phyloP scores from a whole-genome alignment of 2,113 vertebrate species.

The Leptosomus discolor region DNA sequence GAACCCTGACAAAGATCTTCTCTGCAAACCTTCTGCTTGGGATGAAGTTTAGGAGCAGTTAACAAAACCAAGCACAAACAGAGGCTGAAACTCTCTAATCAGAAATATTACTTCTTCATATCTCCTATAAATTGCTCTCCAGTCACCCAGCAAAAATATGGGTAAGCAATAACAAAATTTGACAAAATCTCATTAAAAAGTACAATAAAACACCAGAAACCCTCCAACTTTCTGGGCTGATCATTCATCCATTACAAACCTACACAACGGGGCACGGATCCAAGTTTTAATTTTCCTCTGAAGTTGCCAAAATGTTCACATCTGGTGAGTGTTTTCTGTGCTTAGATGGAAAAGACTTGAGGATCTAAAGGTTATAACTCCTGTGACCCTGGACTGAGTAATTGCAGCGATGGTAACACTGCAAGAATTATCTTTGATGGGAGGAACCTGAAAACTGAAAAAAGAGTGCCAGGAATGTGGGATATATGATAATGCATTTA shows the following conservation, averaged over 20 bases:
- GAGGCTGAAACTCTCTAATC: not conserved
- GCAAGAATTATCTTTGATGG: not conserved
- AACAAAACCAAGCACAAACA: not conserved
- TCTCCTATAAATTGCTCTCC: not conserved
- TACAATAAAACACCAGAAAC: not conserved
- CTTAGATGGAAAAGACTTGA: not conserved
- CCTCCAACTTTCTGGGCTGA: slow-evolving; percentile 19
- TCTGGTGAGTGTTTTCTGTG: slow-evolving; percentile 18
- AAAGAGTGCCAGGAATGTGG: slow-evolving; percentile 2
- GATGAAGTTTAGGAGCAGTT: not conserved
- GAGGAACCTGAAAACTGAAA: not conserved
- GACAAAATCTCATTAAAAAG: slow-evolving; percentile 47
- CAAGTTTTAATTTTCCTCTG: slow-evolving; percentile 33
- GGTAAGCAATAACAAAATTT: not conserved
- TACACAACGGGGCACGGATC: not conserved
- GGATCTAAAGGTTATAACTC: not conserved
- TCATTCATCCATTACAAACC: slow-evolving; percentile 26
- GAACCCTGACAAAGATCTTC: not conserved
- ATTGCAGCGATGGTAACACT: not conserved
- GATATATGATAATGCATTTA: not conserved
- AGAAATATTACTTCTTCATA: not conserved
- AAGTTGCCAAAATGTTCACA: slow-evolving; percentile 42
- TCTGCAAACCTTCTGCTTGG: not conserved
- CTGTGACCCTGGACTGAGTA: not conserved
- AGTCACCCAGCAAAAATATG: slow-evolving; percentile 20